Evolutionary conservation across 2,888 invertebrate species (phyloP).

Genomic region (Leucophenga maculata): DNA sequence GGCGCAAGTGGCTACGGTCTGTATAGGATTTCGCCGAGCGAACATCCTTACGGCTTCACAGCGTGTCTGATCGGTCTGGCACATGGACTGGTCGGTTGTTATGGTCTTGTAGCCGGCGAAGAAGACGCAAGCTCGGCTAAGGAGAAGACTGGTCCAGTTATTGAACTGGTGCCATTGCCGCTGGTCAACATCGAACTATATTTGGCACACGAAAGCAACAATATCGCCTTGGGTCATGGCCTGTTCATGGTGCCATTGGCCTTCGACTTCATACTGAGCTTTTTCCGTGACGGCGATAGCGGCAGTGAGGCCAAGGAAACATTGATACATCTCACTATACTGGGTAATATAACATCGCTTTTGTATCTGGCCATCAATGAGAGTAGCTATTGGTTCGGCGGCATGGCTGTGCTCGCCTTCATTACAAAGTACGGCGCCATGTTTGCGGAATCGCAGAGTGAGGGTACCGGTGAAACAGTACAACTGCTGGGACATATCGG

Average conservation of each 20-base stretch:
- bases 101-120: conserved; percentile 31
- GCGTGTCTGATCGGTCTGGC: conserved; percentile 59
- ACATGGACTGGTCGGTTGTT: conserved; percentile 55
- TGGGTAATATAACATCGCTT: conserved; percentile 62
- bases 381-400: conserved; percentile 46
- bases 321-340: conserved; percentile 51
- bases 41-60: conserved; percentile 59
- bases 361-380: conserved; percentile 59
- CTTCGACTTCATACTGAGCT: conserved; percentile 39
- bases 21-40: conserved; percentile 40
- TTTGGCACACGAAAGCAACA: conserved; percentile 45
- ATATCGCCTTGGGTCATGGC: conserved; percentile 60
- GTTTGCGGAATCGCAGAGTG: conserved; percentile 35
- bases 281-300: conserved; percentile 32
- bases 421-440: conserved; percentile 53
- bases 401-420: conserved; percentile 56
- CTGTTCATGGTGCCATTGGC: conserved; percentile 59
- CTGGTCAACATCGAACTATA: conserved; percentile 59
- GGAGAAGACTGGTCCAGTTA: conserved; percentile 38
- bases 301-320: conserved; percentile 34
- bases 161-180: conserved; percentile 58
- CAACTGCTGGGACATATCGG: conserved; percentile 42
- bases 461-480: conserved; percentile 34
- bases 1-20: conserved; percentile 57
- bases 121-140: conserved; percentile 12